Conservation (phyloP, 2,113 vertebrate genomes). For the Tricholaema leucomelas region DNA sequence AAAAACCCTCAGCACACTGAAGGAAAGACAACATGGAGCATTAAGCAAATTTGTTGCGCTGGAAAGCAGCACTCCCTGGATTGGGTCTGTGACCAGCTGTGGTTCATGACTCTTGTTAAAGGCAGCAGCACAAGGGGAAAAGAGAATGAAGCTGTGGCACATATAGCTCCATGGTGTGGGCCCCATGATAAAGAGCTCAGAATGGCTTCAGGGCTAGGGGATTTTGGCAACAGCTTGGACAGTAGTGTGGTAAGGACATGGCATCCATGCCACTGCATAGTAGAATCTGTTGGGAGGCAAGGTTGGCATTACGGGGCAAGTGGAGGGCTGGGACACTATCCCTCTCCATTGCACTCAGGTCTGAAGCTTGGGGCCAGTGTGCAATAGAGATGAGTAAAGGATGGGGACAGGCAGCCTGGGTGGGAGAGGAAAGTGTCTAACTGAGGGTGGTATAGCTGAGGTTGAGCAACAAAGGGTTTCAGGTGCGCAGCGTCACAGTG, state of each 20-base stretch:
- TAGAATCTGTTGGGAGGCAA: not conserved
- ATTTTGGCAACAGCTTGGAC: not conserved
- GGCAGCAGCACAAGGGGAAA: not conserved
- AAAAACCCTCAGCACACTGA: not conserved
- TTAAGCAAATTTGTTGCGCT: not conserved
- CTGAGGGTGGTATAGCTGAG: fast-evolving
- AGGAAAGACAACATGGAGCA: not conserved
- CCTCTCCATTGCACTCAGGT: not conserved
- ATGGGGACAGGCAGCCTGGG: not conserved
- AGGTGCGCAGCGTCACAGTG: not conserved
- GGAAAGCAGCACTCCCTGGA: not conserved
- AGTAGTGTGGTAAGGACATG: not conserved
- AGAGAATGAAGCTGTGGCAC: fast-evolving
- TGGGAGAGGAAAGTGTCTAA: not conserved
- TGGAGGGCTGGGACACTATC: not conserved
- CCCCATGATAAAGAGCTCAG: fast-evolving
- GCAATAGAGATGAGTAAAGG: fast-evolving
- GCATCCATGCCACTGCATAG: fast-evolving
- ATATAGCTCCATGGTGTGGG: fast-evolving
- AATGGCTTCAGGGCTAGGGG: fast-evolving
- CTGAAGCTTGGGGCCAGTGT: not conserved
- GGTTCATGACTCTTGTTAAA: not conserved
- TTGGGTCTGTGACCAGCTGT: not conserved
- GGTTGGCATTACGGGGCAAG: fast-evolving
- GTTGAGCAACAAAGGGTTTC: not conserved